Percentiles rank a stretch among this genome's conserved stretches.
Conservation (phyloP, 2,113 vertebrate species). For the Sylvilagus bachmani region DNA sequence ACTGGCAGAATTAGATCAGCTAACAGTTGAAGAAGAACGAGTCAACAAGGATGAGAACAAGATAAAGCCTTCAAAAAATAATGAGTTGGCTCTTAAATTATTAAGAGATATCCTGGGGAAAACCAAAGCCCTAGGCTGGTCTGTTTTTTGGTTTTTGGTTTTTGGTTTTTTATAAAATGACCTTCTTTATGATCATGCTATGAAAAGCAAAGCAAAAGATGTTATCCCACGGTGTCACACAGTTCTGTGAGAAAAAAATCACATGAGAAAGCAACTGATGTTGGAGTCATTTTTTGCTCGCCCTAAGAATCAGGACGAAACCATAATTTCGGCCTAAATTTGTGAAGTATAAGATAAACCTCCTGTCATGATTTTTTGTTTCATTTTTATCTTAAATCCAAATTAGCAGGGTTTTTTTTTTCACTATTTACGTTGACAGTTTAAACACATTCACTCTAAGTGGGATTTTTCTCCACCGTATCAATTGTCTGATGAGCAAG, state of each 20-base stretch:
- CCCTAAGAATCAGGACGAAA: constrained; percentile 26
- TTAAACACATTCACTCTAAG: constrained; percentile 49
- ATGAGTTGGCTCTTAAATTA: constrained; percentile 55
- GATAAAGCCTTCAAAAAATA: constrained; percentile 59
- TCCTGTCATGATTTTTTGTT: constrained; percentile 27
- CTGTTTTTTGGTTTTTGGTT: neutral
- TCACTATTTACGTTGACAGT: constrained; percentile 11
- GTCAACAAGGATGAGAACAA: constrained; percentile 12
- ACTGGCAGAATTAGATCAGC: constrained; percentile 38
- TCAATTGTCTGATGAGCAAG: constrained; percentile 42
- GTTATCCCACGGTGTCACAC: neutral
- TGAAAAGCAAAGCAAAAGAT: constrained; percentile 52
- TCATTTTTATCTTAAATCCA: neutral
- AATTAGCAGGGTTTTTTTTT: neutral
- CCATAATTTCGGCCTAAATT: constrained; percentile 53
- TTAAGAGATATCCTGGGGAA: constrained; percentile 52
- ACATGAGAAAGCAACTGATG: constrained; percentile 42
- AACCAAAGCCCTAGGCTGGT: constrained; percentile 30
- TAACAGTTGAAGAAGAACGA: constrained; percentile 37
- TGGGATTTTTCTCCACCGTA: neutral
- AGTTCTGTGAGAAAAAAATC: constrained; percentile 63
- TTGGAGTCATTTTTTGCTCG: constrained; percentile 49
- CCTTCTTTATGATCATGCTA: constrained; percentile 50
- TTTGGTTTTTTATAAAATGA: constrained; percentile 21
- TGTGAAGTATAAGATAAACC: constrained; percentile 55